Conservation (phyloP, 2,888 invertebrate species). For the Drosophila diplacantha region DNA sequence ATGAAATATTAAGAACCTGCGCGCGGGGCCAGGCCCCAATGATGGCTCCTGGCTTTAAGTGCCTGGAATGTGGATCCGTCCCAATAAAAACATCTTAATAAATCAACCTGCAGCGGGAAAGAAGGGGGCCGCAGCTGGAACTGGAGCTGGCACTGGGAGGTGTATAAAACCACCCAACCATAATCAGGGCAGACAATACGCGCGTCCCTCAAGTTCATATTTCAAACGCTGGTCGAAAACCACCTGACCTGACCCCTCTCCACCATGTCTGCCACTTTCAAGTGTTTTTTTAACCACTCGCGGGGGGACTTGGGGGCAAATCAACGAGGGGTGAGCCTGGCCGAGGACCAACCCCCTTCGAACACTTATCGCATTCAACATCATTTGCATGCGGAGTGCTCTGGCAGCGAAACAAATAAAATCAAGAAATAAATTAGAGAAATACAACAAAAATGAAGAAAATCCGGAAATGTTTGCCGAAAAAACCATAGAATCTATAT, state of each 20-base stretch:
- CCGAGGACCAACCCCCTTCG: slow-evolving; percentile 62
- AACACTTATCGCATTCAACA: slow-evolving; percentile 70
- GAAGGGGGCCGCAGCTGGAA: background rate
- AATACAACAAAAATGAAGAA: slow-evolving; percentile 51
- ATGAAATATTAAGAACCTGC: slow-evolving; percentile 28
- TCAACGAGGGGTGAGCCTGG: background rate
- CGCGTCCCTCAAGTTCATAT: slow-evolving; percentile 65
- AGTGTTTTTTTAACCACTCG: slow-evolving; percentile 35
- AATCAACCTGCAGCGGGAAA: slow-evolving; percentile 48
- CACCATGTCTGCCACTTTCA: slow-evolving; percentile 63
- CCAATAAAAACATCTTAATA: slow-evolving; percentile 59
- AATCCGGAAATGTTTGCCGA: slow-evolving; percentile 58
- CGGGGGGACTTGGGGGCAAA: background rate
- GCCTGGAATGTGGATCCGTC: slow-evolving; percentile 9
- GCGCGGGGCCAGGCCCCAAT: background rate
- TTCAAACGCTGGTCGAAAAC: slow-evolving; percentile 50
- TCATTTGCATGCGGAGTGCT: slow-evolving; percentile 67
- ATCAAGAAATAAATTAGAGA: slow-evolving; percentile 73
- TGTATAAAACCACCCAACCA: slow-evolving; percentile 16
- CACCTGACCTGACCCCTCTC: background rate
- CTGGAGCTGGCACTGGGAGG: background rate
- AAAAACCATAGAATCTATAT: slow-evolving; percentile 12
- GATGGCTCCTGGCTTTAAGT: slow-evolving; percentile 26
- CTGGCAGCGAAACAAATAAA: slow-evolving; percentile 63
- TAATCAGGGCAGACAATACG: slow-evolving; percentile 67